Evolutionary conservation across 2,797 vertebrate genomes (phyloP).

Genomic region (Onychomys leucogaster): DNA sequence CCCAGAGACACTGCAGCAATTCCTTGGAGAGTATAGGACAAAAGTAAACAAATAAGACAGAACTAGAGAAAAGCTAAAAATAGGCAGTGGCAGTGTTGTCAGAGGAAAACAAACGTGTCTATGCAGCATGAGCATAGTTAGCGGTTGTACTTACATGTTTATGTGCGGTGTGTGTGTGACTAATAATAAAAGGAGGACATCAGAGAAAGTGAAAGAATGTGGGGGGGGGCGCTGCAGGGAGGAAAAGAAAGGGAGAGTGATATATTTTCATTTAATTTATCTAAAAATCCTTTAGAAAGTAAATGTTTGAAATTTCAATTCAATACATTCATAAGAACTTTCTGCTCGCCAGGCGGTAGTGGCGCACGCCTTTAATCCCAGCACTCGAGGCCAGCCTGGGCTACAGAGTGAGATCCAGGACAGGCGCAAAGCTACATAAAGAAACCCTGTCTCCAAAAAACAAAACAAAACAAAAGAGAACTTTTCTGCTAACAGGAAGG

Average conservation of each 20-base stretch:
- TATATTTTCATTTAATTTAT: background rate
- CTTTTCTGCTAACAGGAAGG: background rate
- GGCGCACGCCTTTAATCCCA: too few species aligned
- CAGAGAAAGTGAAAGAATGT: background rate
- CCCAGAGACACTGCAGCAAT: background rate
- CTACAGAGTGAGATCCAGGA: too few species aligned
- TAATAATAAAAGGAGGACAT: background rate
- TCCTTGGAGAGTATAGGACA: background rate
- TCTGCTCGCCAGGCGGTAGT: background rate
- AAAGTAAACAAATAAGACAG: conserved; percentile 17
- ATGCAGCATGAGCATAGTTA: background rate
- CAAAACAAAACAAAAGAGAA: too few species aligned
- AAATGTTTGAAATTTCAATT: conserved; percentile 57
- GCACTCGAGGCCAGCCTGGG: too few species aligned
- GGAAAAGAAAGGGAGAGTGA: background rate
- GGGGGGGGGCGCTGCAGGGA: background rate
- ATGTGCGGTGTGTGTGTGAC: background rate
- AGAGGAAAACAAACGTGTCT: background rate
- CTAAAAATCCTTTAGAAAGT: background rate
- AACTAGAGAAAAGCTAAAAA: background rate
- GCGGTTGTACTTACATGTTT: background rate
- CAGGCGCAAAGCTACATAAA: too few species aligned
- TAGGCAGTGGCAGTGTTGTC: background rate
- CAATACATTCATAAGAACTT: conserved; percentile 4
- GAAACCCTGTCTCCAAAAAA: too few species aligned